Percentiles rank a stretch among this genome's conserved stretches.
phyloP scores from a whole-genome alignment of 1,140 invertebrate species.

The Panulirus ornatus region DNA sequence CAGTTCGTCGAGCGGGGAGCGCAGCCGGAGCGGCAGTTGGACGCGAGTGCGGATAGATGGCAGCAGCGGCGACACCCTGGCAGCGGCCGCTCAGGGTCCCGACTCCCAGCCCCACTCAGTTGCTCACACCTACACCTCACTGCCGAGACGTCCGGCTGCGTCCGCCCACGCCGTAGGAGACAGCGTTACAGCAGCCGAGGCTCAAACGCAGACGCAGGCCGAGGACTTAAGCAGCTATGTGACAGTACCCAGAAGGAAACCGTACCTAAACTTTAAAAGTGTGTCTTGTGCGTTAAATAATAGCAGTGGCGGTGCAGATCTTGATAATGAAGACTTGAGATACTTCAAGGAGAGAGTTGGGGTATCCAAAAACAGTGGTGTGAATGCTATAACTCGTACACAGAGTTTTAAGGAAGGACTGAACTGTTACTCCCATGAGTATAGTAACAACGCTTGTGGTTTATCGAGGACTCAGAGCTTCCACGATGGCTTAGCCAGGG shows the following conservation, averaged over 20 bases:
- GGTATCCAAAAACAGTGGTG: conserved; percentile 46
- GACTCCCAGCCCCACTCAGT: conserved; percentile 45
- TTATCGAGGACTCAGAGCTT: conserved; percentile 71
- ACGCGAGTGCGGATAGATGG: conserved; percentile 65
- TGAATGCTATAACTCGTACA: conserved; percentile 64
- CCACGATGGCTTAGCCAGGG: conserved; percentile 73
- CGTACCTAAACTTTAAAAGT: conserved; percentile 74
- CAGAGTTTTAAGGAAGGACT: conserved; percentile 75
- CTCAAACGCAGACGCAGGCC: conserved; percentile 17
- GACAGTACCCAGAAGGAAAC: conserved; percentile 72
- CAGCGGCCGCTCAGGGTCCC: conserved; percentile 12
- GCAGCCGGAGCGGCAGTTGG: conserved; percentile 41
- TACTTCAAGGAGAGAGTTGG: conserved; percentile 59
- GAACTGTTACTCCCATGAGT: conserved; percentile 41
- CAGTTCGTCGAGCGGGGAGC: conserved; percentile 33
- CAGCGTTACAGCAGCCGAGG: conserved; percentile 37
- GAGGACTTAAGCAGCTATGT: conserved; percentile 47
- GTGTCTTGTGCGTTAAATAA: conserved; percentile 50
- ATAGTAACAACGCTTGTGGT: conserved; percentile 25
- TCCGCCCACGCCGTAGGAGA: conserved; percentile 4
- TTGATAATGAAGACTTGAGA: conserved; percentile 65
- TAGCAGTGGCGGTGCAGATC: conserved; percentile 47
- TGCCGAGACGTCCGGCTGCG: neutral
- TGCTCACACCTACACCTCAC: conserved; percentile 21
- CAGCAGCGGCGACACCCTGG: conserved; percentile 15